phyloP scores from a whole-genome alignment of 2,113 vertebrate genomes.

The Ptyas mucosa region DNA sequence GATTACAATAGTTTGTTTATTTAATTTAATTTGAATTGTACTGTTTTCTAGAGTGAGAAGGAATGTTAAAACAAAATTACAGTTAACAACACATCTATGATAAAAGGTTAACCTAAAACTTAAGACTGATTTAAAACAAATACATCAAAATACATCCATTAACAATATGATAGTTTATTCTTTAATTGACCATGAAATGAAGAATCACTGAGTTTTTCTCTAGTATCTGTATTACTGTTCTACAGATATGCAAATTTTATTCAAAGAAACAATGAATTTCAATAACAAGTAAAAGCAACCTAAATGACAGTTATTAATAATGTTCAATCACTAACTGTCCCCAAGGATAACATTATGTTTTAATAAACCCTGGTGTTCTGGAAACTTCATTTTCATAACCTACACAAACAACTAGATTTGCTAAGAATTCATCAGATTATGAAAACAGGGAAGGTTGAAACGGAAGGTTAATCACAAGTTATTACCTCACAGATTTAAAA shows the following conservation, averaged over 20 bases:
- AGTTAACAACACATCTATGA: background rate
- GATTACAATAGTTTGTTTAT: background rate
- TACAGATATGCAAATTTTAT: background rate
- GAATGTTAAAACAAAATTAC: constrained; percentile 4
- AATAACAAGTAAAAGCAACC: background rate
- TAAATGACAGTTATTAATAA: constrained; percentile 15
- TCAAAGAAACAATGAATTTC: background rate
- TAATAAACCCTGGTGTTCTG: background rate
- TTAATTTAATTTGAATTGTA: background rate
- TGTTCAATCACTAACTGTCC: background rate
- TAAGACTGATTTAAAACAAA: background rate
- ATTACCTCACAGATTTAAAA: background rate
- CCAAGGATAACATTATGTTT: background rate
- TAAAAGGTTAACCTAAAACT: background rate
- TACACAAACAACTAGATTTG: constrained; percentile 1
- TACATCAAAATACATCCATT: background rate
- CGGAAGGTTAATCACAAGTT: constrained; percentile 16
- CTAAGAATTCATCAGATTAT: background rate
- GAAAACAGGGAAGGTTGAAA: background rate
- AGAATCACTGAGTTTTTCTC: background rate
- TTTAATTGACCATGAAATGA: background rate
- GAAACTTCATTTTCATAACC: background rate
- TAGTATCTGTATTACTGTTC: background rate
- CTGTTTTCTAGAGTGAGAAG: background rate
- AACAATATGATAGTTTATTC: background rate